Base-by-base conservation (phyloP, 2,797 vertebrate genomes). In the Okamejei kenojei region DNA sequence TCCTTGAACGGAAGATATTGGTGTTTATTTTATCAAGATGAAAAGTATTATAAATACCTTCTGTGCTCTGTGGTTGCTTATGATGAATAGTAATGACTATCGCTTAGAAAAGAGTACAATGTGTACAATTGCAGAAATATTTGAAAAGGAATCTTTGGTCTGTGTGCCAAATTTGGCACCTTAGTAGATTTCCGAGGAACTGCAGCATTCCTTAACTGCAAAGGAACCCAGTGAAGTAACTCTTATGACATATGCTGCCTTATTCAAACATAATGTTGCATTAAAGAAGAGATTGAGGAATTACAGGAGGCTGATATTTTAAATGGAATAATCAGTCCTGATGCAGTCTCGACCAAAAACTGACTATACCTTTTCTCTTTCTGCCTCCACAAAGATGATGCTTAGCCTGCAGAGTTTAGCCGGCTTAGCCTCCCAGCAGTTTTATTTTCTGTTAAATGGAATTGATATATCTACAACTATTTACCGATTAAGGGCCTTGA, bases 1-100 rank as follows among this genome's bases (percentile, higher is more conserved):
- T 63, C 26, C 61, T 65, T 32, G 11, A 63, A 84, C 23, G 82
- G 82, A n/a, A 86, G 63, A 32, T 86, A 65, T 86, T 86, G 63
- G 82, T n/a, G n/a, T 17, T n/a, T 29, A 11, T 84, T 86, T 61
- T 86, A 58, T 63, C 82, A 86, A 86, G 82, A 86, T 65, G 81
- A 84, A 84, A 82, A 61, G 54, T 84, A 84, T 54, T 82, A 21
- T 84, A 61, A 82, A 58, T 82, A 61, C 26, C 45, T 54, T 45
- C 81, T 61, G 54, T 58, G 26, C 54, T n/a, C 81, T 29, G 29
- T 86, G 58, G 61, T 65, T 63, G 82, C 82, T 86, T 32, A 71
- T 65, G 29, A n/a, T 86, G 82, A 86, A 86, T 86, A 86, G 15
- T n/a, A 86, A 86, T 61, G n/a, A 86, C 29, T 65, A 17, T 58